Conservation (phyloP, 1,140 invertebrate species). For the Pseudobourletiella spinata region DNA sequence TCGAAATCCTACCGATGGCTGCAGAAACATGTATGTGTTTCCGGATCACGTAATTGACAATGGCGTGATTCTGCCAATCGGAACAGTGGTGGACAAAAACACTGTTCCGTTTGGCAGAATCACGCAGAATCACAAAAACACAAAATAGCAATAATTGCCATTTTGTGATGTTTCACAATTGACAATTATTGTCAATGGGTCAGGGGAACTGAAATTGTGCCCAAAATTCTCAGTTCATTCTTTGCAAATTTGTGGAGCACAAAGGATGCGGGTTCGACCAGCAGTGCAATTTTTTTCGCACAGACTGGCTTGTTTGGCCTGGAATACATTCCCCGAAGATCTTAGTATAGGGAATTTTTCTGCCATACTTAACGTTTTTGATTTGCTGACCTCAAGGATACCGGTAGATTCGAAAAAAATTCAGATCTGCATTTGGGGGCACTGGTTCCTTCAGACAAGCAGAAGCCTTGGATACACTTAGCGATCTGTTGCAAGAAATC, state of each 20-base stretch:
- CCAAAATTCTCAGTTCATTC: slow-evolving; percentile 12
- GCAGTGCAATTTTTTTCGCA: slow-evolving; percentile 15
- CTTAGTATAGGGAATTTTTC: slow-evolving; percentile 20
- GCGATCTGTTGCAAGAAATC: not conserved
- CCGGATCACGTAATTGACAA: slow-evolving; percentile 33
- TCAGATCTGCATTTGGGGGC: slow-evolving; percentile 19
- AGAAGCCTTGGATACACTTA: slow-evolving; percentile 11
- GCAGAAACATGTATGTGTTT: slow-evolving; percentile 31
- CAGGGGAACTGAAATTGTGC: slow-evolving; percentile 15
- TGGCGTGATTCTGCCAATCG: not conserved
- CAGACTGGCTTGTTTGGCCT: not conserved
- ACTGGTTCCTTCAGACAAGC: slow-evolving; percentile 12
- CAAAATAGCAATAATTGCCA: not conserved
- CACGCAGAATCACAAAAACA: no score
- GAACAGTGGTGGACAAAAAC: not conserved
- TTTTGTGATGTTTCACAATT: no score
- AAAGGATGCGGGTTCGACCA: slow-evolving; percentile 12
- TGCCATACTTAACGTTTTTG: slow-evolving; percentile 16
- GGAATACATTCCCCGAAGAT: not conserved
- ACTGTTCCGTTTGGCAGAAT: no score
- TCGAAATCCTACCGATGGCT: slow-evolving; percentile 14
- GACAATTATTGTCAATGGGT: not conserved
- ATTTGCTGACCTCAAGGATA: slow-evolving; percentile 26
- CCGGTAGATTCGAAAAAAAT: not conserved
- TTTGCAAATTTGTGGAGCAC: not conserved